phyloP scores from a whole-genome alignment of 2,113 vertebrate genomes.

The Percopsis transmontana region DNA sequence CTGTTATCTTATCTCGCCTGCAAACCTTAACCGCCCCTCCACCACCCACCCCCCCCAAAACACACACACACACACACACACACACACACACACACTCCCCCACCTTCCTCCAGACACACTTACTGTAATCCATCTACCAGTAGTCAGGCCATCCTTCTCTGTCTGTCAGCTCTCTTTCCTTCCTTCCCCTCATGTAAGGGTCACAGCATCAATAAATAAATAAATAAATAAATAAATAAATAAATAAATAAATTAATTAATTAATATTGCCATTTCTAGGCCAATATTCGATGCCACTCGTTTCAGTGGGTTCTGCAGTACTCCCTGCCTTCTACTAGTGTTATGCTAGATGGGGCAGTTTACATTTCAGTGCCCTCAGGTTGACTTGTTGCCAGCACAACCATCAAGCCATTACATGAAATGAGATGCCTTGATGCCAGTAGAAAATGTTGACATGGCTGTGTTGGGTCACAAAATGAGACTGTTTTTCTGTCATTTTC shows the following conservation, averaged over 20 bases:
- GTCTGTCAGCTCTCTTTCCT: constrained; percentile 19
- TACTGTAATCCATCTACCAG: constrained; percentile 45
- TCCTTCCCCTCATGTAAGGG: constrained; percentile 1
- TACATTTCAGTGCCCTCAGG: constrained; percentile 30
- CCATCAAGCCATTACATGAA: constrained; percentile 33
- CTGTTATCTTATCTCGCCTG: constrained; percentile 71
- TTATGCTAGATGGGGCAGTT: constrained; percentile 28
- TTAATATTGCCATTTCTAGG: no score
- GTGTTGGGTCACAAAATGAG: constrained; percentile 28
- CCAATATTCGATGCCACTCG: no score
- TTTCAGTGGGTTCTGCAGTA: not conserved
- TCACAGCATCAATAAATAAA: not conserved
- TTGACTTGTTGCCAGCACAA: constrained; percentile 46
- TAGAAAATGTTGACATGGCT: constrained; percentile 35
- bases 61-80: constrained; percentile 8
- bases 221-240: not conserved
- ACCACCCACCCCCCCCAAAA: not conserved
- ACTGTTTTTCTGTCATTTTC: constrained; percentile 50
- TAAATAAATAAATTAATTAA: not conserved
- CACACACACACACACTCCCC: not conserved
- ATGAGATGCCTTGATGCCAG: constrained; percentile 28
- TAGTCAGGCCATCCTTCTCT: constrained; percentile 46
- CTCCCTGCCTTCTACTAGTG: constrained; percentile 26
- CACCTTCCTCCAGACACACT: constrained; percentile 41
- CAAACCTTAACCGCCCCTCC: constrained; percentile 48